Base-by-base conservation (phyloP, 23 tunicate species). In the Ciona savignyi region DNA sequence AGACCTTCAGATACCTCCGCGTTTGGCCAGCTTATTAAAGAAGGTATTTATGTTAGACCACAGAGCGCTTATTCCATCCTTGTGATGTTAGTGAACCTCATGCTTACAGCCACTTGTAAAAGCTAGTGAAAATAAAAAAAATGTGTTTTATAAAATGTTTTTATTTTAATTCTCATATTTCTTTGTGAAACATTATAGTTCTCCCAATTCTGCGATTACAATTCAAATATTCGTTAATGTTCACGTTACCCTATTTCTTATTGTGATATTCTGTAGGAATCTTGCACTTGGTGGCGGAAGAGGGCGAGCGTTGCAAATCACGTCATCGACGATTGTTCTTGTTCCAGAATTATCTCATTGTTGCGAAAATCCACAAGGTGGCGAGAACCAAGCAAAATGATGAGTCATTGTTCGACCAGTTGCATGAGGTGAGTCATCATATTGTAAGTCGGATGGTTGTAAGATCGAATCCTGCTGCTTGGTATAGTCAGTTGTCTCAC, bases 1-100 rank as follows among this genome's bases (percentile, higher is more conserved):
- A 66, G 28, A 73, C 86, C 86, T 27, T 32, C 3, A 25, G 62
- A 81, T 24, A 27, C 74, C 2, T 32, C 61, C 9, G 25, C 22
- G 30, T 65, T 74, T 35, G 86, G 86, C 28, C 35, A 74, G 74
- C 29, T 81, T 29, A 48, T 74, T 25, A 73, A 74, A 35, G 86
- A 81, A 66, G 86, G 86, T 81, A 48, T 21, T 11, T 11, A 49
- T 49, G 20, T 32, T n/a, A n/a, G n/a, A n/a, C n/a, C n/a, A n/a
- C n/a, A n/a, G n/a, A n/a, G n/a, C n/a, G n/a, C n/a, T n/a, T n/a
- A n/a, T n/a, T n/a, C n/a, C n/a, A n/a, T n/a, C n/a, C n/a, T n/a
- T n/a, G n/a, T n/a, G n/a, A n/a, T n/a, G n/a, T n/a, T n/a, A n/a
- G n/a, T n/a, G n/a, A n/a, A n/a, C n/a, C n/a, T n/a, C n/a, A n/a